Base-by-base conservation (phyloP, 2,888 invertebrate genomes). In the Nycteola revayana region DNA sequence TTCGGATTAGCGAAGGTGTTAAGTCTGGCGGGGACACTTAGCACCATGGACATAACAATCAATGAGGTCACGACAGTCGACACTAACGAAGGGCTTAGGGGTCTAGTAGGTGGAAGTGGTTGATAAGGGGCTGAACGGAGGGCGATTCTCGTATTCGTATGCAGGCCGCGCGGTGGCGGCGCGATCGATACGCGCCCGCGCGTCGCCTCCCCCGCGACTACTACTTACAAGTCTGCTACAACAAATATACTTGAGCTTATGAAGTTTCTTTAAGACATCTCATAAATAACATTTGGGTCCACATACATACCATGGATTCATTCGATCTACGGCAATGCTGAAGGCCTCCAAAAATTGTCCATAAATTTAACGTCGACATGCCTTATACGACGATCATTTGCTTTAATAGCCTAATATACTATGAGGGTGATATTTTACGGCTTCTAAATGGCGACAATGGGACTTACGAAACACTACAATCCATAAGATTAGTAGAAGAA, bases 171-270 rank as follows among this genome's bases (percentile, higher is more conserved):
- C 71, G 74, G 71, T 67, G 63, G 70, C 64, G 70, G 60, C 64
- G 66, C 85, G 87, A 86, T 86, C 86, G 82, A 86, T 86, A 86
- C 86, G 84, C 86, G 84, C 85, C 85, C 84, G 86, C 84, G 83
- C 85, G 85, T 72, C 81, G 73, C 72, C 69, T 66, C 74, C 75
- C 78, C 66, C 67, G 66, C 68, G 60, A 65, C 56, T 54, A 55
- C 65, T 62, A 69, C 69, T 69, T 63, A 63, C 73, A 67, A 75
- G 75, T 74, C 71, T 67, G 67, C 64, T 67, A 66, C 70, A 66
- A 66, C 72, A 77, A 77, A 75, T 70, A 75, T 61, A 71, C 69
- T 72, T 61, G 52, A 71, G 65, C 69, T 73, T 70, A 72, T 73
- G 73, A 62, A 68, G 74, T 66, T 64, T 55, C 59, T 62, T 49